Evolutionary conservation across 2,888 invertebrate genomes (phyloP), one percentile per base, ranked within the genome.

Genomic region (Acleris sparsana): DNA sequence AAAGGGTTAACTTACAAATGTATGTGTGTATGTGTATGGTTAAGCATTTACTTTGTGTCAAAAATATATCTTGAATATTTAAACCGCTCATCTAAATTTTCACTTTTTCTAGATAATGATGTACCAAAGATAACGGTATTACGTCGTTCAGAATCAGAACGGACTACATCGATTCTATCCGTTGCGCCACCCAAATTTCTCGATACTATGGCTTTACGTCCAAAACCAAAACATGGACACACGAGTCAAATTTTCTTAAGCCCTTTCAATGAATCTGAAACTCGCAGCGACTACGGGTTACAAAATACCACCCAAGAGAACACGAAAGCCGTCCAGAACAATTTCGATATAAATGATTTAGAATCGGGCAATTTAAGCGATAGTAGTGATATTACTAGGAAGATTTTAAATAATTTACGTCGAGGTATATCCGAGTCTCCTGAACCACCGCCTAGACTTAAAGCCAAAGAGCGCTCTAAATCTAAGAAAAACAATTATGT

Each of bases 171-270:
- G 70, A 88, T 78, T 72, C 83, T 86, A 71, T 87, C 78, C 79
- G 93, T 87, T 13, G 88, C 89, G 16, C 90, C 94, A 59, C 94
- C 95, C 11, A 93, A 93, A 69, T 96, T 96, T 83, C 93, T 95
- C 80, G 97, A 97, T 84, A 97, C 97, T 29, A 97, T 97, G 96
- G 96, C 97, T 25, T 90, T 97, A 74, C 94, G 97, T 73, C 93
- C 95, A 62, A 94, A 94, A 83, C 89, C 88, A 71, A 90, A 91
- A 76, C 94, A 94, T 80, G 92, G 93, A 49, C 94, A 95, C 81
- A 93, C 94, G 22, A 93, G 94, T 80, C 94, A 94, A 84, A 93
- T 94, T 69, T 95, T 96, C 83, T 85, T 93, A 22, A 90, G 93
- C 83, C 73, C 93, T 58, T 80, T 83, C 1, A 77, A 74, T 75